Evolutionary conservation across 2,888 invertebrate genomes (phyloP).

Genomic region (Drosophila atroscutellata): DNA sequence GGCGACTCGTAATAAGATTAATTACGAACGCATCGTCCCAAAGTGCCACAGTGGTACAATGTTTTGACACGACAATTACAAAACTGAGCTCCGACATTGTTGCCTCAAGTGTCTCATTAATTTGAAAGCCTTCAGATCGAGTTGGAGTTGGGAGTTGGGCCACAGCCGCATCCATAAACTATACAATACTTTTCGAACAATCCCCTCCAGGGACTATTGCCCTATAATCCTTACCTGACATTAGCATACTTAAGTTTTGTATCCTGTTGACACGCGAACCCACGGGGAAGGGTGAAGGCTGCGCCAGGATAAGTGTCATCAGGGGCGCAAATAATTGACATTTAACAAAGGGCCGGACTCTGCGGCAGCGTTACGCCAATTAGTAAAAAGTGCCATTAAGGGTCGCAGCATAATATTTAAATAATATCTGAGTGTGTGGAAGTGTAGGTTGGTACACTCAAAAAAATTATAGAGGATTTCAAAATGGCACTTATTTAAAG

Average conservation of each 20-base stretch:
- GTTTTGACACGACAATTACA: slow-evolving; percentile 67
- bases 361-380: slow-evolving; percentile 46
- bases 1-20: slow-evolving; percentile 65
- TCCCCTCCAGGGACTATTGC: slow-evolving; percentile 8
- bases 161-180: slow-evolving; percentile 30
- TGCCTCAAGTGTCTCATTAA: slow-evolving; percentile 63
- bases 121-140: slow-evolving; percentile 61
- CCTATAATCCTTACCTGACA: slow-evolving; percentile 62
- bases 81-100: slow-evolving; percentile 41
- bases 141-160: not conserved
- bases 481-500: not conserved
- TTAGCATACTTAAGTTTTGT: slow-evolving; percentile 65
- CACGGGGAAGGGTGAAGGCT: not conserved
- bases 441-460: not conserved
- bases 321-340: slow-evolving; percentile 59
- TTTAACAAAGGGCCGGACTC: slow-evolving; percentile 41
- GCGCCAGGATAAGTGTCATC: slow-evolving; percentile 42
- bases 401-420: slow-evolving; percentile 25
- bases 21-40: slow-evolving; percentile 62
- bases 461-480: not conserved
- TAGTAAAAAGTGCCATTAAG: slow-evolving; percentile 48
- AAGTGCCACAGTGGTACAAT: slow-evolving; percentile 43
- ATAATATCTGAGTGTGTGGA: not conserved
- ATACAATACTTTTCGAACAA: slow-evolving; percentile 11
- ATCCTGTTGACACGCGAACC: slow-evolving; percentile 62